Base-by-base conservation (phyloP, 1,140 invertebrate species). In the Amphibalanus amphitrite region DNA sequence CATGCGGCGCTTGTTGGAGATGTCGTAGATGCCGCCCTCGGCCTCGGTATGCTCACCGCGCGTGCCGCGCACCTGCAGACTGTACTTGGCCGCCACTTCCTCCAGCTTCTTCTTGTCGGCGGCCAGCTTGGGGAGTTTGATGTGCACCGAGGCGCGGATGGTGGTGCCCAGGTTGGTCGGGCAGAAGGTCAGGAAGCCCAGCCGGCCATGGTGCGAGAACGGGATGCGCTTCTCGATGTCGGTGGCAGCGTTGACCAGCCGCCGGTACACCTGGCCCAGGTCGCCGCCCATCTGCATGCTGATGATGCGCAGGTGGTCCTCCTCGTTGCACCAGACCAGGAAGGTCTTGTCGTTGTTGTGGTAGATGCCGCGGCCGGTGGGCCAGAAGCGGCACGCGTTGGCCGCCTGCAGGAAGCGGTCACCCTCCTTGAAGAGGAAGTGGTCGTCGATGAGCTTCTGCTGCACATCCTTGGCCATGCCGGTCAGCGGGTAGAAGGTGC, bases 251-350 rank as follows among this genome's bases (percentile, higher is more conserved):
- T 28, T 71, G 28, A 75, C 74, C n/a, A 77, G 72, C 15, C 76
- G 75, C 59, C 75, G 72, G 75, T 74, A 77, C 25, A 77, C 75
- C 72, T 77, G 72, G 28, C 76, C 76, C 77, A 98, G 84, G 82
- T 98, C 92, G 77, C 95, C 94, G 75, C 95, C 95, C 88, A 89
- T 90, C 81, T 98, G 93, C 94, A 98, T 97, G 76, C 94, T 97
- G 82, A 98, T n/a, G n/a, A n/a, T n/a, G n/a, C n/a, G n/a, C n/a
- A n/a, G n/a, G n/a, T n/a, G n/a, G n/a, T n/a, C n/a, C 82, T 98
- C 95, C 81, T 98, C 95, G 81, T 98, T 98, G 82, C 91, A 90
- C 95, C 95, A 98, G 71, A 97, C 91, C 77, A 98, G 84, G 88
- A 98, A 98, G 74, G 92, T 95, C 84, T 97, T 97, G 82, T 87